A percentile compares a stretch with the other conserved stretches of the same genome.
Evolutionary conservation across 1,140 invertebrate species (phyloP).

Genomic region (Cheumatopsyche charites): DNA sequence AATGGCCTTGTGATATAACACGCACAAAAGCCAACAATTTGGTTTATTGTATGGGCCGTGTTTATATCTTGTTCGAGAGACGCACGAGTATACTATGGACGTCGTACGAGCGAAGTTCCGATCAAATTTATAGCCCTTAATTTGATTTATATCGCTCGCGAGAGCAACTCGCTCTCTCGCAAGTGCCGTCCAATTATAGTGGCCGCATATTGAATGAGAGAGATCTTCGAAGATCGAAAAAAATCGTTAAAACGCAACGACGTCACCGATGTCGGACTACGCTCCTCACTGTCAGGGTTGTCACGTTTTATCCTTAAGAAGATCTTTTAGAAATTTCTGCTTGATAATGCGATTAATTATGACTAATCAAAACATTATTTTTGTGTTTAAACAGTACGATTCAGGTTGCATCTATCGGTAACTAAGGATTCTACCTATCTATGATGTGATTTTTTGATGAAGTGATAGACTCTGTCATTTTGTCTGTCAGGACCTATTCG

Average conservation of each 20-base stretch:
- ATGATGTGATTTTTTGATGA: too few relatives aligned
- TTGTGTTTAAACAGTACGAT: too few relatives aligned
- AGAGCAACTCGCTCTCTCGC: conserved; percentile 16
- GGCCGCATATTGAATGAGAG: not conserved
- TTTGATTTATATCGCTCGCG: conserved; percentile 41
- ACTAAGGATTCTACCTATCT: too few relatives aligned
- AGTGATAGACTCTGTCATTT: too few relatives aligned
- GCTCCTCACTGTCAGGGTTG: too few relatives aligned
- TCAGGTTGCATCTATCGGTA: too few relatives aligned
- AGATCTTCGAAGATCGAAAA: not conserved
- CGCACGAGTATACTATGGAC: not conserved
- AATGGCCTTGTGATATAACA: conserved; percentile 19
- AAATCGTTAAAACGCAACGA: not conserved
- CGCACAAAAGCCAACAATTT: conserved; percentile 1
- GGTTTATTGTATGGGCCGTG: not conserved
- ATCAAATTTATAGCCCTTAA: conserved; percentile 41
- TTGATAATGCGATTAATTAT: too few relatives aligned
- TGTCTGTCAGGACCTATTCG: too few relatives aligned
- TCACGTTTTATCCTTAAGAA: too few relatives aligned
- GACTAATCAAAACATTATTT: too few relatives aligned
- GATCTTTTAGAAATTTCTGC: too few relatives aligned
- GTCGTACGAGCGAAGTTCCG: conserved; percentile 10
- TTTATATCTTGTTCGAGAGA: not conserved
- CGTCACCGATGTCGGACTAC: too few relatives aligned
- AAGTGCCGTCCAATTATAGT: conserved; percentile 15